Conservation (phyloP, 2,797 vertebrate genomes). For the Intellagama lesueurii region DNA sequence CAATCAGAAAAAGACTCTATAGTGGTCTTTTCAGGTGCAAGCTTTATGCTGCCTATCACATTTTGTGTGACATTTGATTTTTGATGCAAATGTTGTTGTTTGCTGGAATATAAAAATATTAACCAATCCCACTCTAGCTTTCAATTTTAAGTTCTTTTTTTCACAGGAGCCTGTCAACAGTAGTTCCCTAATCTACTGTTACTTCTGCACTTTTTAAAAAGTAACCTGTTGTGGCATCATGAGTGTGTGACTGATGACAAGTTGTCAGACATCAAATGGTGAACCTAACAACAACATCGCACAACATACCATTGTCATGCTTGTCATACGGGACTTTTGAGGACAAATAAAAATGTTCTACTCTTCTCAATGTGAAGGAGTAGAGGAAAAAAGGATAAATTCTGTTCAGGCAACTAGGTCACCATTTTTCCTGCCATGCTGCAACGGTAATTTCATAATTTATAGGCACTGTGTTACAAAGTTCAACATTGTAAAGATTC, state of each 20-base stretch:
- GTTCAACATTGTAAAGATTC: not conserved
- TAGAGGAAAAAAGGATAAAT: not conserved
- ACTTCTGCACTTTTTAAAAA: not conserved
- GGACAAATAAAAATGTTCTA: not conserved
- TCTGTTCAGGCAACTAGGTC: not conserved
- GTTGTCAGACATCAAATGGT: not conserved
- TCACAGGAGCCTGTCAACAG: not conserved
- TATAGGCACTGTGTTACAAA: not conserved
- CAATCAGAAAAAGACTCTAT: too few relatives aligned
- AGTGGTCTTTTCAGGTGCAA: too few relatives aligned
- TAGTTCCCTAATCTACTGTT: not conserved
- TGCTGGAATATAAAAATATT: not conserved
- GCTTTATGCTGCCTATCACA: not conserved
- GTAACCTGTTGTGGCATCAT: not conserved
- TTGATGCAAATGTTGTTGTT: not conserved
- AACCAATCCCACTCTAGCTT: not conserved
- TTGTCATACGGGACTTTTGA: not conserved
- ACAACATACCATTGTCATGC: not conserved
- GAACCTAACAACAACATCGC: not conserved
- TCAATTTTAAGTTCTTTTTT: not conserved
- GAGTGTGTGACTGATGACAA: not conserved
- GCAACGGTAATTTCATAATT: not conserved
- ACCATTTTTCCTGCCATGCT: not conserved
- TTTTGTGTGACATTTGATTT: not conserved
- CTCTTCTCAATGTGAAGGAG: not conserved